Conservation (phyloP, 2,113 vertebrate genomes). For the Phocoena sinus region DNA sequence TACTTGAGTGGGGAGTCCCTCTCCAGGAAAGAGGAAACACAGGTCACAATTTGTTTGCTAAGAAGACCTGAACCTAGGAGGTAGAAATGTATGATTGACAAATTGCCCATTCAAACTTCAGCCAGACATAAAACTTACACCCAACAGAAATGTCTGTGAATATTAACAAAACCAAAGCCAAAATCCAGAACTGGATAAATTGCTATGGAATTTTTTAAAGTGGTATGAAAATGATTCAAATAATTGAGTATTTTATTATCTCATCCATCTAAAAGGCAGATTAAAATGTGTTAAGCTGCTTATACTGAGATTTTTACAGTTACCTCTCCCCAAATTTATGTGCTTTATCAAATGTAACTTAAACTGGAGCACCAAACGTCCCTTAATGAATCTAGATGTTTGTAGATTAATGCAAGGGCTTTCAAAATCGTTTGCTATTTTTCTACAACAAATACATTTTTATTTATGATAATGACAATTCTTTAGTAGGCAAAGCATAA, state of each 20-base stretch:
- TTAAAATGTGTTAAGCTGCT: not conserved
- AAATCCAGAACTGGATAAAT: not conserved
- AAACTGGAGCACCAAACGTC: not conserved
- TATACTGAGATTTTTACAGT: not conserved
- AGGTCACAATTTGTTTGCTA: not conserved
- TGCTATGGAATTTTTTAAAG: not conserved
- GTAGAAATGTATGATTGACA: not conserved
- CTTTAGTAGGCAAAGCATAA: not conserved
- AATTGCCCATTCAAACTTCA: not conserved
- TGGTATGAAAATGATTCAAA: not conserved
- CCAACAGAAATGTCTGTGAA: not conserved
- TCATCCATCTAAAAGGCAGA: not conserved
- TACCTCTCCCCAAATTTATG: not conserved
- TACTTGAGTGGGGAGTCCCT: rapidly evolving
- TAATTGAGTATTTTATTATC: not conserved
- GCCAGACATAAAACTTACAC: not conserved
- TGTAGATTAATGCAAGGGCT: not conserved
- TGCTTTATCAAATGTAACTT: not conserved
- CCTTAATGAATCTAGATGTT: not conserved
- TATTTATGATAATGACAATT: not conserved
- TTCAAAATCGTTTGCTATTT: not conserved
- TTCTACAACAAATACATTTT: not conserved
- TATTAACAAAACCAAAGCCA: not conserved
- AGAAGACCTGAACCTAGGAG: not conserved
- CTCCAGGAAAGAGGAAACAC: not conserved